Conservation (phyloP, 2,888 invertebrate species). For the Thecophora atra region DNA sequence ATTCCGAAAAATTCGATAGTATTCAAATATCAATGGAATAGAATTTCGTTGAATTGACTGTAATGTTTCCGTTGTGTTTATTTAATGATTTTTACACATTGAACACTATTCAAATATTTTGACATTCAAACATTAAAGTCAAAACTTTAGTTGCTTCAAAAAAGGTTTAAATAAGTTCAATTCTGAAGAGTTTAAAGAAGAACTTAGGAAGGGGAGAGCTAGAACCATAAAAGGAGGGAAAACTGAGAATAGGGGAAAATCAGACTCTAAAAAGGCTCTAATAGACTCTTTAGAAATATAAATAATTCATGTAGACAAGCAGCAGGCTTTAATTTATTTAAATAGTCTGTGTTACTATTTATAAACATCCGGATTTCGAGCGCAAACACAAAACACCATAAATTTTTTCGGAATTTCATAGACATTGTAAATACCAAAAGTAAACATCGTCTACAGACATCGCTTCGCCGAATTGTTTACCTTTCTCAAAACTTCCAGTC, state of each 20-base stretch:
- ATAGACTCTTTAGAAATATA: background rate
- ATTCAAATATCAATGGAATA: too few relatives aligned
- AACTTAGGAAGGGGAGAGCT: background rate
- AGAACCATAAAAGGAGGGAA: too few relatives aligned
- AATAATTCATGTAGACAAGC: background rate
- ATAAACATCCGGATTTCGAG: background rate
- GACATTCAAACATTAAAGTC: background rate
- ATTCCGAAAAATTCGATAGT: too few relatives aligned
- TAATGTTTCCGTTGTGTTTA: background rate
- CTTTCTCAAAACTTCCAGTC: slow-evolving; percentile 2
- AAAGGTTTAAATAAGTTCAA: slow-evolving; percentile 5
- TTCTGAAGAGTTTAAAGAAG: too few relatives aligned
- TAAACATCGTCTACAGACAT: background rate
- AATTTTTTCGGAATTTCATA: background rate
- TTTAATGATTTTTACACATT: background rate
- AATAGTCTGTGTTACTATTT: background rate
- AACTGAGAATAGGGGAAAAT: background rate
- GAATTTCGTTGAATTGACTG: too few relatives aligned
- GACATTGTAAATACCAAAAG: background rate
- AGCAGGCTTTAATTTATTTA: background rate
- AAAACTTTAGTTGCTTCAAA: slow-evolving; percentile 1
- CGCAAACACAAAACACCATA: background rate
- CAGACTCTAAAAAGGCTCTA: background rate
- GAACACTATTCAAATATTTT: background rate
- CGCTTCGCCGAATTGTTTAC: background rate